Base-by-base conservation (phyloP, 2,888 invertebrate genomes). In the Pinctada fucata region DNA sequence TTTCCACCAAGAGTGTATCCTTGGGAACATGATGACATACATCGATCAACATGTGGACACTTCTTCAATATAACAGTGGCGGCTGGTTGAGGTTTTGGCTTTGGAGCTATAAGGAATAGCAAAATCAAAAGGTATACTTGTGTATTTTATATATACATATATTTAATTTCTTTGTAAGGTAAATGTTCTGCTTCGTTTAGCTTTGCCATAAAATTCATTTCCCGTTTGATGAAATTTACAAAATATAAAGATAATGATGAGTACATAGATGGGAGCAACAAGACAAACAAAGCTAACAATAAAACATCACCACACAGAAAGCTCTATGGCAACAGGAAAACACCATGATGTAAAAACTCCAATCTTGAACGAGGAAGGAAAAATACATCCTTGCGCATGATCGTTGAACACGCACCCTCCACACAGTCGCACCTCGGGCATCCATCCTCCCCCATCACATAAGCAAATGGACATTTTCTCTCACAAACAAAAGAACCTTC, bases 341-440 rank as follows among this genome's bases (percentile, higher is more conserved):
- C 13, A 58, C 6, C 58, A 58, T 13, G 8, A 13, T 58, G 58
- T 10, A 13, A 58, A 10, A 6, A 58, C 13, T 58, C 13, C 58
- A 6, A 13, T 13, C 58, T 31, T 31, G 31, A 31, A 31, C 31
- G 31, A 31, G 31, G 31, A 31, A 31, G 31, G 31, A 31, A 31
- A 31, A 31, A 31, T 31, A 31, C 31, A 31, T 31, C 31, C 31
- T 31, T 31, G 31, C 31, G 31, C 31, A 31, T 31, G 31, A 31
- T 31, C 31, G 58, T 49, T 71, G 45, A 70, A 82, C 81, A 84
- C 82, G 82, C 81, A 84, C 84, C 84, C 76, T 78, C 75, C 68
- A 83, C 68, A 58, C 85, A 85, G 68, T 79, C 82, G 75, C 85
- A 85, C 45, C 80, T 82, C 49, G 85, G 83, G 81, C 85, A 85